phyloP scores from a whole-genome alignment of 2,888 invertebrate genomes.

The Stegana nigrithorax region DNA sequence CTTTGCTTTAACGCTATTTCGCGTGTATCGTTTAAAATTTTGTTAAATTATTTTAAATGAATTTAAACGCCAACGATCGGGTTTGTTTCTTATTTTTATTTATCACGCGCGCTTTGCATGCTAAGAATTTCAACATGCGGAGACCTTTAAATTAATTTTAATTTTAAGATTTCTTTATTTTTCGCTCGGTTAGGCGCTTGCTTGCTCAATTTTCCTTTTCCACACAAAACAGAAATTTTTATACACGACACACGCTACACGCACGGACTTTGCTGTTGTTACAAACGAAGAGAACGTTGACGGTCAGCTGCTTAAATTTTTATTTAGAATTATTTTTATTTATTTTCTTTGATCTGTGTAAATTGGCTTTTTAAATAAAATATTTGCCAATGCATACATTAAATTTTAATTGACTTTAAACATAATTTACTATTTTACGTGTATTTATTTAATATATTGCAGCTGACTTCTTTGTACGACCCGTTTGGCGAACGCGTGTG shows the following conservation, averaged over 20 bases:
- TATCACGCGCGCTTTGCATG: conserved; percentile 46
- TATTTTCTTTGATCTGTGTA: neutral
- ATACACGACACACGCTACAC: neutral
- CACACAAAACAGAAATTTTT: no score
- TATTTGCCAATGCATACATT: no score
- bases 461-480: neutral
- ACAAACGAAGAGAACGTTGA: neutral
- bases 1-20: no score
- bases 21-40: neutral
- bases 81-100: conserved; percentile 38
- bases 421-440: no score
- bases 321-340: neutral
- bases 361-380: neutral
- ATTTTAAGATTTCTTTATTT: conserved; percentile 23
- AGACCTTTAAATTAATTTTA: conserved; percentile 36
- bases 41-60: conserved; percentile 32
- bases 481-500: conserved; percentile 23
- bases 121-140: conserved; percentile 35
- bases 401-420: no score
- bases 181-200: no score
- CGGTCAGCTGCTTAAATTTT: neutral
- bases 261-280: no score
- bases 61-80: no score
- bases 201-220: no score
- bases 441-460: neutral